Evolutionary conservation across 1,140 invertebrate genomes (phyloP).

Genomic region (Scaptomyza pallida): DNA sequence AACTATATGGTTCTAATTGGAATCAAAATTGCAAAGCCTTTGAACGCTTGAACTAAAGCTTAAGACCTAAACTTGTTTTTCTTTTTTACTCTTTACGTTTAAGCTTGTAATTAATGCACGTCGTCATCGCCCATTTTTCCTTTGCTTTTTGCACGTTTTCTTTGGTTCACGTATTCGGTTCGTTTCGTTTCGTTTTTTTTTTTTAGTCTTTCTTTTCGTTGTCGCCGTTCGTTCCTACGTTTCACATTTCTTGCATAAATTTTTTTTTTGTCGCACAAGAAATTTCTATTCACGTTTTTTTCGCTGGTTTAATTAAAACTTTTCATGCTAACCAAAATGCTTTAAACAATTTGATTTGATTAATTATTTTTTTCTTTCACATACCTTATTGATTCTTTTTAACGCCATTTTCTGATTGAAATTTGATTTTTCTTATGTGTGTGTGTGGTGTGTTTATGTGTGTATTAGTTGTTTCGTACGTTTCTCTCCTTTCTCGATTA

Average conservation of each 20-base stretch:
- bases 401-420: constrained; percentile 91
- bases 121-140: constrained; percentile 67
- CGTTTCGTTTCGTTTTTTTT: constrained; percentile 28
- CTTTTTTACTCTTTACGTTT: constrained; percentile 44
- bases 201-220: constrained; percentile 63
- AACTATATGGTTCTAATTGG: constrained; percentile 38
- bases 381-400: constrained; percentile 98
- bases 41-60: background rate
- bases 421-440: constrained; percentile 83
- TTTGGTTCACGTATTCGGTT: constrained; percentile 84
- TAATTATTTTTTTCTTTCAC: constrained; percentile 84
- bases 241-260: constrained; percentile 84
- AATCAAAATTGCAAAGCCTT: constrained; percentile 22
- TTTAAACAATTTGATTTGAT: constrained; percentile 48
- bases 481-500: constrained; percentile 66
- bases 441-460: constrained; percentile 70
- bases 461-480: constrained; percentile 66
- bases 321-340: constrained; percentile 35
- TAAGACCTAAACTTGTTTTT: constrained; percentile 54
- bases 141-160: constrained; percentile 79
- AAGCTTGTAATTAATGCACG: constrained; percentile 66
- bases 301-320: constrained; percentile 35
- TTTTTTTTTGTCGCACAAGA: constrained; percentile 69
- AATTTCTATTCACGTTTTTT: constrained; percentile 58
- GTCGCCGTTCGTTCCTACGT: constrained; percentile 65